A percentile compares a stretch with the other conserved stretches of the same genome.
phyloP scores from a whole-genome alignment of 2,888 invertebrate genomes.

The Spilosoma lubricipeda region DNA sequence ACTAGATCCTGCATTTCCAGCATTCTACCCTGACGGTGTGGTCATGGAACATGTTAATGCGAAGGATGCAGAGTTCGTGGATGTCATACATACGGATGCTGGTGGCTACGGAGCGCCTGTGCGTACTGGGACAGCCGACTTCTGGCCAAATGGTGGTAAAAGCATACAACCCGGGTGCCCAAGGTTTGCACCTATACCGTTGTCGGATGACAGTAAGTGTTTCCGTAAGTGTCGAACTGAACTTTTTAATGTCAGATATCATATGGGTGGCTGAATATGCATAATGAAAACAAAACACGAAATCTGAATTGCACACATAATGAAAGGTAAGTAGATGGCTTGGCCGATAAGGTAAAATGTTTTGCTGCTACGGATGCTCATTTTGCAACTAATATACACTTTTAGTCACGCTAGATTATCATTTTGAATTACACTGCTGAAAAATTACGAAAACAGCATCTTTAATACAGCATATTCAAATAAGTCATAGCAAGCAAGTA shows the following conservation, averaged over 20 bases:
- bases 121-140: conserved; percentile 86
- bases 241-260: conserved; percentile 12
- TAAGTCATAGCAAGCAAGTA: background rate
- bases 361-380: background rate
- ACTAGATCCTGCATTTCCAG: conserved; percentile 87
- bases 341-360: background rate
- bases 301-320: background rate
- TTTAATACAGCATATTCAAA: background rate
- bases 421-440: background rate
- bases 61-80: conserved; percentile 87
- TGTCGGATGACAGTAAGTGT: conserved; percentile 82
- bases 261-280: conserved; percentile 6
- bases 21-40: conserved; percentile 84
- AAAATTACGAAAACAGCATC: background rate
- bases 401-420: background rate
- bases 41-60: conserved; percentile 82
- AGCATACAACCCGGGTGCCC: conserved; percentile 88
- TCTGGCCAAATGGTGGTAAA: conserved; percentile 88
- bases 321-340: conserved; percentile 11
- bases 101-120: conserved; percentile 87
- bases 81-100: conserved; percentile 90
- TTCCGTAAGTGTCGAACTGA: conserved; percentile 11
- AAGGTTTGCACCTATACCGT: conserved; percentile 78
- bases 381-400: background rate
- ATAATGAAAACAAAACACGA: background rate